Base-by-base conservation (phyloP, 2,113 vertebrate genomes). In the Chloropsis cyanopogon region DNA sequence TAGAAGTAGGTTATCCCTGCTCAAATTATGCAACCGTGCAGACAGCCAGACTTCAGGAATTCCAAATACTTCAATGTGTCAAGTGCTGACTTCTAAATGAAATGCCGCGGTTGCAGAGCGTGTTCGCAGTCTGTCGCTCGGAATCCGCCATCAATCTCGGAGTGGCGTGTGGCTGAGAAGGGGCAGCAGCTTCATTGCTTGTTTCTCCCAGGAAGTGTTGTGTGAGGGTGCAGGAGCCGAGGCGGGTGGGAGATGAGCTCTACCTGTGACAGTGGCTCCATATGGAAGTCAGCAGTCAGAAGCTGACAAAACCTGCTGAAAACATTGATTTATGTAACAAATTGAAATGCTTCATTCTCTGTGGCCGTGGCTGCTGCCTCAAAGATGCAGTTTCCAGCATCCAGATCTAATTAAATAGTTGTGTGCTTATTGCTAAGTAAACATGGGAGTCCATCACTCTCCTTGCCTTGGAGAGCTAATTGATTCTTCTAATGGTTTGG, bases 41-140 rank as follows among this genome's bases (percentile, higher is more conserved):
- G 93, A 56, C 93, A 94, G 94, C 92, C 90, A 95, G 92, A 86
- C 94, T 96, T 95, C 59, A 90, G 94, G 90, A 96, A 95, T 94
- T 95, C 90, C 92, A 87, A 95, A 90, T 93, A 54, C 90, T 96
- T 93, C 79, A 73, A 73, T 5, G 79, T 92, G 92, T 96, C 92
- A 90, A 96, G 90, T 64, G 82, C 90, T 44, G 85, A 47, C 85
- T 97, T 59, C 80, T 37, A 64, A 93, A 95, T 75, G 9, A 88
- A 96, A 83, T 46, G 90, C 84, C 64, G 10, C 1, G 47, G 70
- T 85, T 76, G 91, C 81, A 15, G 93, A 77, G 85, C 28, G 39
- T 14, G 23, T 80, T 93, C 71, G 7, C 89, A 83, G 85, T 79
- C 94, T 94, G 94, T 89, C 87, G 14, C 89, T 87, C 59, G 79